These are phyloP conservation scores for Vesta saturnalis DNA, from an alignment of 2,888 invertebrate species.

Conservation along the genomic window DNA sequence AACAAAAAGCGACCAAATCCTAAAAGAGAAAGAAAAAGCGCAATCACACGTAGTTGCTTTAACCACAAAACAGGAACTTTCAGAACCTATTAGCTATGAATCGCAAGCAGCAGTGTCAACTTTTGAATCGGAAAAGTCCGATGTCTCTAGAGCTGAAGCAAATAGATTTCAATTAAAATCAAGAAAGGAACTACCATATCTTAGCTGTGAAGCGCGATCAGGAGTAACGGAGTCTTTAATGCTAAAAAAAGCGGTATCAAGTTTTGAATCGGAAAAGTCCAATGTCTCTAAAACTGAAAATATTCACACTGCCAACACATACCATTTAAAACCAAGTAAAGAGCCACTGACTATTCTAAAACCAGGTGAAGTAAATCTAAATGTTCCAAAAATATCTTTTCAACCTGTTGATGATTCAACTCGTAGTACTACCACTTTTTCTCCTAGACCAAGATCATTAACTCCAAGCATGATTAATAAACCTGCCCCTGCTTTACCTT, in stretches of 20 bases:
- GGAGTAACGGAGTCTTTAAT: background rate
- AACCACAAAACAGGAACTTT: too few species aligned
- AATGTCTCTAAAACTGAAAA: background rate
- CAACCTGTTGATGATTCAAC: constrained; percentile 71
- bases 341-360: constrained; percentile 53
- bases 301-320: background rate
- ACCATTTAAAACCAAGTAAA: constrained; percentile 36
- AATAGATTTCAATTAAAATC: too few species aligned
- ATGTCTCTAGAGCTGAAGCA: too few species aligned
- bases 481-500: constrained; percentile 79
- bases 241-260: background rate
- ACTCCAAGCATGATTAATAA: constrained; percentile 80
- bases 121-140: too few species aligned
- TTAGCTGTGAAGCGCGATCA: too few species aligned
- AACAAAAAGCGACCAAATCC: too few species aligned
- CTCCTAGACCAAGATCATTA: constrained; percentile 67
- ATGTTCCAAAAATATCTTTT: constrained; percentile 57
- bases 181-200: too few species aligned
- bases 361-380: constrained; percentile 56
- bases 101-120: too few species aligned
- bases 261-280: background rate
- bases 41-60: too few species aligned
- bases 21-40: too few species aligned
- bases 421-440: constrained; percentile 62
- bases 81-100: too few species aligned